A percentile compares a stretch with the other conserved stretches of the same genome.
Evolutionary conservation across 2,888 invertebrate species (phyloP).

Genomic region (Drosophila melanocephala): DNA sequence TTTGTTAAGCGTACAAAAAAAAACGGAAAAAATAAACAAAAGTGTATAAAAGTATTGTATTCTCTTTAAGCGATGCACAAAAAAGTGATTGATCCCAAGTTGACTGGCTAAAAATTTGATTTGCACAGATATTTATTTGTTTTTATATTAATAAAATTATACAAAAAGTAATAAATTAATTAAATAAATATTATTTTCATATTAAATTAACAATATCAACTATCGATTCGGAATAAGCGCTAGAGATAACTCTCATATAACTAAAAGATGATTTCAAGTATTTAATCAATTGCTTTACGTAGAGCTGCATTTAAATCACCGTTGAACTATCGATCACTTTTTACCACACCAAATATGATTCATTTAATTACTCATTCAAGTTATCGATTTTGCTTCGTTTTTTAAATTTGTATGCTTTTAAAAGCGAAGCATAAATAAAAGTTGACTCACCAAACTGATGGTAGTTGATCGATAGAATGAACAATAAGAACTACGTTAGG

Average conservation of each 20-base stretch:
- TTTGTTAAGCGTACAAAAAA: slow-evolving; percentile 28
- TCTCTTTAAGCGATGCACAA: slow-evolving; percentile 15
- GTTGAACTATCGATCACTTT: not conserved
- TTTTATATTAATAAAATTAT: not conserved
- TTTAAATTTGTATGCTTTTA: not conserved
- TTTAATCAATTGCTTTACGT: not conserved
- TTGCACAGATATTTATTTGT: not conserved
- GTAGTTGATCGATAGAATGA: not conserved
- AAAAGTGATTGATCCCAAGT: slow-evolving; percentile 25
- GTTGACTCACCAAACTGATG: not conserved
- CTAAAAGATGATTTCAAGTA: too few species aligned
- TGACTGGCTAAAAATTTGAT: not conserved
- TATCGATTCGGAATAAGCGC: not conserved
- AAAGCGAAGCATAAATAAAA: not conserved
- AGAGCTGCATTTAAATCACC: not conserved
- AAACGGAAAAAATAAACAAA: slow-evolving; percentile 17
- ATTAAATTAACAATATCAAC: not conserved
- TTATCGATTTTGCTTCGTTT: not conserved
- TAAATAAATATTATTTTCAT: not conserved
- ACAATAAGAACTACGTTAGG: not conserved
- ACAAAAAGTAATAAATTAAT: not conserved
- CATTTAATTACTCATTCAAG: fast-evolving
- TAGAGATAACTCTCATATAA: not conserved
- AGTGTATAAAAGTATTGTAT: slow-evolving; percentile 26
- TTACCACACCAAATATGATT: not conserved